These are phyloP conservation scores for Agrenia bidenticulata DNA, from an alignment of 2,888 invertebrate species.

Conservation along the genomic window DNA sequence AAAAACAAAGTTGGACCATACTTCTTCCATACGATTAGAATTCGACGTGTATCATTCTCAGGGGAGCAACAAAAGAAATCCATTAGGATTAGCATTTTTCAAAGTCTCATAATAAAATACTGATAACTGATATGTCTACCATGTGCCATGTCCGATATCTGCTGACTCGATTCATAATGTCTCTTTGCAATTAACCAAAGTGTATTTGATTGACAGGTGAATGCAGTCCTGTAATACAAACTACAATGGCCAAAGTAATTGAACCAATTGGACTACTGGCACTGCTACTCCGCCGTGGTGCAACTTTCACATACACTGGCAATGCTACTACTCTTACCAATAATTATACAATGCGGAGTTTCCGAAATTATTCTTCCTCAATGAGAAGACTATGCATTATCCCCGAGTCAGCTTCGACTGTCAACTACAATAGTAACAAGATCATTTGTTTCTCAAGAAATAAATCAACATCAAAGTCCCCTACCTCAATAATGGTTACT, in stretches of 20 bases:
- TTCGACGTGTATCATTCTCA: too few relatives aligned
- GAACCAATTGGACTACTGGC: slow-evolving; percentile 14
- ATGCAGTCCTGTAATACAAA: slow-evolving; percentile 10
- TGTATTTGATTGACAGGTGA: slow-evolving; percentile 28
- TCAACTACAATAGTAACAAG: neutral
- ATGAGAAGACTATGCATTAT: neutral
- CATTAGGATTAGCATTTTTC: too few relatives aligned
- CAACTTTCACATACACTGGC: neutral
- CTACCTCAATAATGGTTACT: neutral
- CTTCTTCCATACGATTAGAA: too few relatives aligned
- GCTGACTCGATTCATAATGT: neutral
- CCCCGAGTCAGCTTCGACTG: neutral
- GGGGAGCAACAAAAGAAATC: neutral
- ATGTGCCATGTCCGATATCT: too few relatives aligned
- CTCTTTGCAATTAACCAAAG: slow-evolving; percentile 24
- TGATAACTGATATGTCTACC: too few relatives aligned
- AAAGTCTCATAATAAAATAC: too few relatives aligned
- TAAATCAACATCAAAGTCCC: neutral
- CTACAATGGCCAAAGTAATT: slow-evolving; percentile 21
- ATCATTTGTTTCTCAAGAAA: neutral
- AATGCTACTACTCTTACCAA: neutral
- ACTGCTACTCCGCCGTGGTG: neutral
- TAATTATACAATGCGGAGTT: neutral
- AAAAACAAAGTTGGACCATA: too few relatives aligned
- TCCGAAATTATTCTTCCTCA: neutral